These are phyloP conservation scores for Halcyon malimbica DNA, from an alignment of 2,113 vertebrate species.

Conservation along the genomic window DNA sequence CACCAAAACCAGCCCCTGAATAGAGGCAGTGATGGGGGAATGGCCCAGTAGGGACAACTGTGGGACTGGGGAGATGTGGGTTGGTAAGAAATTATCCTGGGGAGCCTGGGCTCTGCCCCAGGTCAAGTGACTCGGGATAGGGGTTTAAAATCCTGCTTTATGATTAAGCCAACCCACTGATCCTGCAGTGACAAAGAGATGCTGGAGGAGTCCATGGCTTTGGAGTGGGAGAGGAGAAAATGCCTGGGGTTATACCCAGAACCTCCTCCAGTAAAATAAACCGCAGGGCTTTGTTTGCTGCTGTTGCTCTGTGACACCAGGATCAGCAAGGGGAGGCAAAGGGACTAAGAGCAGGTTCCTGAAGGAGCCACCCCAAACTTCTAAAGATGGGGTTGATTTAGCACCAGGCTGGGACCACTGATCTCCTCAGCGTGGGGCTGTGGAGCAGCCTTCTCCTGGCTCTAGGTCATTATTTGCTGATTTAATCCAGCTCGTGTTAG, in stretches of 20 bases:
- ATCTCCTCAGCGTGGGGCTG: not conserved
- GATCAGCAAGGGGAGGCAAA: not conserved
- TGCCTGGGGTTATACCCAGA: not conserved
- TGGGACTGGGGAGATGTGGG: not conserved
- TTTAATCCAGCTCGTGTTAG: not conserved
- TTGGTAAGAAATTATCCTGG: not conserved
- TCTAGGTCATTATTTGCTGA: not conserved
- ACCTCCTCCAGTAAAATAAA: not conserved
- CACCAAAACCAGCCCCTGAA: not conserved
- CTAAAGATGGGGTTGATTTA: not conserved
- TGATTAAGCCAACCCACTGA: not conserved
- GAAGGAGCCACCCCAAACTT: not conserved
- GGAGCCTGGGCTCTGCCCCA: not conserved
- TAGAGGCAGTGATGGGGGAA: accelerated
- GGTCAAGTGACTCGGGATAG: not conserved
- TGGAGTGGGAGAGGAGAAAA: not conserved
- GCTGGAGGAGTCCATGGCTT: not conserved
- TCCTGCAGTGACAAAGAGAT: not conserved
- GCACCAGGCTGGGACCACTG: not conserved
- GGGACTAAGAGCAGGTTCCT: not conserved
- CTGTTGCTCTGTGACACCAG: not conserved
- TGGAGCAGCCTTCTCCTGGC: not conserved
- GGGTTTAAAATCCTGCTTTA: not conserved
- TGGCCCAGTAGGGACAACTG: not conserved
- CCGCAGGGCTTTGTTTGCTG: not conserved